Conservation (phyloP, 1,140 invertebrate genomes). For the Adoxophyes honmai region DNA sequence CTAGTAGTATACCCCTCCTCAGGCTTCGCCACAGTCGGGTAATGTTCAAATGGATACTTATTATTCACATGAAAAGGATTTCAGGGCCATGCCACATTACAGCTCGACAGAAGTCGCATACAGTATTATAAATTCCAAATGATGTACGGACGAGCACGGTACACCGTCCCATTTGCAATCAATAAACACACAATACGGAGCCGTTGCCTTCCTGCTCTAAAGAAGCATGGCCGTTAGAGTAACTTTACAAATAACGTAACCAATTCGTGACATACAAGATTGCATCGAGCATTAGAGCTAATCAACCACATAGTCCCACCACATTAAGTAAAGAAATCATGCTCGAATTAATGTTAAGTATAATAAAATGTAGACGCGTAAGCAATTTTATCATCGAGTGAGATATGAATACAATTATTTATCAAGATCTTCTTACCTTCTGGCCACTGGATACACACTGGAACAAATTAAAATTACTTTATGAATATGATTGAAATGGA, state of each 20-base stretch:
- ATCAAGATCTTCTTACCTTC: conserved; percentile 82
- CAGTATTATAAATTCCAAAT: conserved; percentile 19
- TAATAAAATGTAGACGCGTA: conserved; percentile 62
- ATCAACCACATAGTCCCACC: conserved; percentile 63
- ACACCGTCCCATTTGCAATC: background rate
- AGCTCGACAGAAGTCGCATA: conserved; percentile 40
- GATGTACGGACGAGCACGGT: background rate
- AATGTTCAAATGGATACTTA: conserved; percentile 24
- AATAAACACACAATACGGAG: conserved; percentile 34
- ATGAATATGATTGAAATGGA: conserved; percentile 19
- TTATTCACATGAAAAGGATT: conserved; percentile 48
- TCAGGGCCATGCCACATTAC: conserved; percentile 60
- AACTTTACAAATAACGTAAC: conserved; percentile 52
- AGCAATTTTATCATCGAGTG: conserved; percentile 49
- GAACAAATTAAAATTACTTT: conserved; percentile 75
- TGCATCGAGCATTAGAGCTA: conserved; percentile 59
- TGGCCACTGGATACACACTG: conserved; percentile 93
- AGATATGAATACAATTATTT: conserved; percentile 31
- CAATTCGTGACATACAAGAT: conserved; percentile 49
- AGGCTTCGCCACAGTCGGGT: background rate
- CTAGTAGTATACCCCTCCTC: conserved; percentile 26
- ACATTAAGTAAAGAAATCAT: conserved; percentile 65
- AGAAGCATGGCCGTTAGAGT: conserved; percentile 58
- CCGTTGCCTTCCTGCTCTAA: conserved; percentile 52
- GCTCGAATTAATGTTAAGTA: conserved; percentile 70